phyloP scores from a whole-genome alignment of 1,140 invertebrate genomes.

The Drosophila guanche region DNA sequence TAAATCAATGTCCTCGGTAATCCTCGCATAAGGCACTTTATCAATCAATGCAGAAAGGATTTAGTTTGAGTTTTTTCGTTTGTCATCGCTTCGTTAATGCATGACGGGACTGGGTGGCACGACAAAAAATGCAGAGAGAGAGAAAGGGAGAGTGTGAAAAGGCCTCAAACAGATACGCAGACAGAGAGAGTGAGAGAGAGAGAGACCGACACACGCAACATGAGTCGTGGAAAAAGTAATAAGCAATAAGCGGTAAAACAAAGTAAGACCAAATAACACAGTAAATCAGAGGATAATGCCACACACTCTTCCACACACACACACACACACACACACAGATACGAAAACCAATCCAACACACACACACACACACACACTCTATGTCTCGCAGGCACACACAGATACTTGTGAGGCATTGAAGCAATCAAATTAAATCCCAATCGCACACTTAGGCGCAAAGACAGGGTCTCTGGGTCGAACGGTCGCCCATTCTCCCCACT shows the following conservation, averaged over 20 bases:
- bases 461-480: conserved; percentile 16
- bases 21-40: conserved; percentile 80
- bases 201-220: not conserved
- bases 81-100: conserved; percentile 67
- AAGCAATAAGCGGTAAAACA: conserved; percentile 81
- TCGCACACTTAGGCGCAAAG: conserved; percentile 71
- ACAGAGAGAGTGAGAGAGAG: not conserved
- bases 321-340: conserved; percentile 27
- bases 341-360: conserved; percentile 5
- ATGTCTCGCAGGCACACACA: conserved; percentile 21
- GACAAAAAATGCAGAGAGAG: not conserved
- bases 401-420: conserved; percentile 60
- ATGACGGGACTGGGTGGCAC: conserved; percentile 17
- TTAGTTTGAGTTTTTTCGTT: conserved; percentile 63
- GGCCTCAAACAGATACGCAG: conserved; percentile 36
- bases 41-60: conserved; percentile 82
- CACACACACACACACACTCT: conserved; percentile 26
- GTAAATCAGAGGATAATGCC: conserved; percentile 80
- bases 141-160: conserved; percentile 36
- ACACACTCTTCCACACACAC: conserved; percentile 31
- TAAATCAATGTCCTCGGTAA: conserved; percentile 78
- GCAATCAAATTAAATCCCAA: conserved; percentile 82
- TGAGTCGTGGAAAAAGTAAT: conserved; percentile 47
- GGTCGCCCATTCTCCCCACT: conserved; percentile 2
- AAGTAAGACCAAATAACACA: conserved; percentile 81